Evolutionary conservation across 2,113 vertebrate species (phyloP), one percentile per base, ranked within the genome.

Genomic region (Xiphias gladius): DNA sequence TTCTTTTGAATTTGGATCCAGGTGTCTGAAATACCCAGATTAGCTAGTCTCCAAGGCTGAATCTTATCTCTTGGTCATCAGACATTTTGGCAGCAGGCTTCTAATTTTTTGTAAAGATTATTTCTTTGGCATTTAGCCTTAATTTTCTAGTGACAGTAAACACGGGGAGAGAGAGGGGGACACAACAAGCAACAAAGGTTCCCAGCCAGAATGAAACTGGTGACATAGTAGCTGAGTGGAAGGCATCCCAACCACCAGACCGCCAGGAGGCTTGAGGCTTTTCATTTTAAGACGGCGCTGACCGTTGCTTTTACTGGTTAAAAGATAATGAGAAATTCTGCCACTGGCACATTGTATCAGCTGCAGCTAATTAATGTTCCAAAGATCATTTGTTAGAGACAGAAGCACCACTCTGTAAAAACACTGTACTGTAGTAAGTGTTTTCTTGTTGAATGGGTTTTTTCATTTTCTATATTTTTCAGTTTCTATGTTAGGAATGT

Each of bases 331-430:
- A 68, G 24, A 64, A 73, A 75, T 4, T 20, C 61, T 48, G 39
- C 54, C 69, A n/a, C 26, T 59, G 79, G 82, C 82, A 50, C 62
- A 82, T 85, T 73, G 62, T 65, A 69, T 80, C 43, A 50, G 76
- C 37, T 22, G 0, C 54, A 41, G n/a, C 57, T 5, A 35, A 67
- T 71, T 62, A 41, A 70, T 70, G 32, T n/a, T 79, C 28, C 30
- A 12, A 65, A 65, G 61, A 14, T 55, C 17, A 58, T 24, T 57
- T 67, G 26, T 46, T 58, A 11, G 37, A 41, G 32, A 55, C 22
- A 41, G 48, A 20, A 55, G 35, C 17, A 22, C 19, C 37, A 43
- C 19, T 76, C 35, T 55, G 1, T 57, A 24, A n/a, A 22, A 22
- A 22, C 50, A 52, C 50, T 52, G 50, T 22, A 5, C 14, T 17